Evolutionary conservation across 2,888 invertebrate species (phyloP), one percentile per base, ranked within the genome.

Genomic region (Lysandra coridon): DNA sequence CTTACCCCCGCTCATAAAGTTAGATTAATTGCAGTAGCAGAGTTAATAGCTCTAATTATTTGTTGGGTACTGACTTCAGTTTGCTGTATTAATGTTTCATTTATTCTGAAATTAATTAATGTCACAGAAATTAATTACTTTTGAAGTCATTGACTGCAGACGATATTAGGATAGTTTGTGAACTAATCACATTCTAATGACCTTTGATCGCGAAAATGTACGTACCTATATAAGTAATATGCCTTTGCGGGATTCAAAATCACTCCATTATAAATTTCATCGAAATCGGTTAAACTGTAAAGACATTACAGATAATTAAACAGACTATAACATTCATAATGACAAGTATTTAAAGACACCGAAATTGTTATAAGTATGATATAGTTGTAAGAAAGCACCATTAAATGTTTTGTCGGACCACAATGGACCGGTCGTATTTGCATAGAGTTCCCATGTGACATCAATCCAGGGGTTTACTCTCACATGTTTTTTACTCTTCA

Each of bases 361-460:
- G 4, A 33, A 69, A 69, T 30, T 14, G 64, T 10, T 12, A 64
- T 64, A 64, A 64, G 23, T 33, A 30, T 33, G 12, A 6, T 14
- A 69, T 14, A 69, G 0, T 37, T 69, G 37, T 69, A 33, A 69
- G 69, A 57, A 30, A 74, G 74, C 23, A 30, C 74, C 74, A 79
- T 79, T 44, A 79, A 79, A 60, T 74, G 79, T 74, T 79, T 79
- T 79, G 78, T 74, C 40, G 40, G 87, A 85, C 86, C 88, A 88
- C 88, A 88, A 87, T 82, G 83, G 89, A 89, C 87, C 85, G 82
- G 80, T 81, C 82, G 79, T 85, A 91, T 92, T 91, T 89, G 90
- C 91, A 91, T 91, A 89, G 85, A 85, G 89, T 89, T 90, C 90
- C 89, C 86, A 86, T 88, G 90, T 86, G 90, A 87, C 85, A 88